Conservation (phyloP, 2,888 invertebrate genomes). For the Mimumesa dahlbomi region DNA sequence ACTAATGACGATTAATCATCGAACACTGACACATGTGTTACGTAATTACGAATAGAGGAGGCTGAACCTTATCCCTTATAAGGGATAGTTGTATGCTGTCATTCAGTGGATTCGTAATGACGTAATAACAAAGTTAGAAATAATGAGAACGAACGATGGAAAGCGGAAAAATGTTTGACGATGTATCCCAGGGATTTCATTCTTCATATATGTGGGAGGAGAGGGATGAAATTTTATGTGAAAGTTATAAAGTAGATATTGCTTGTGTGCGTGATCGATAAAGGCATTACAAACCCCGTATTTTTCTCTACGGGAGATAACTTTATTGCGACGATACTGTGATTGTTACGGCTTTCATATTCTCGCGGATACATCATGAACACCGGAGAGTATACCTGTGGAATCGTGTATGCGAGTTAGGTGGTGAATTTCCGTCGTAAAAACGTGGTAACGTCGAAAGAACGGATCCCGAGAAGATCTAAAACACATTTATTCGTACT, state of each 20-base stretch:
- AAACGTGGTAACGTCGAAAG: no score
- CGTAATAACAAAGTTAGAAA: neutral
- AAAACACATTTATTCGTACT: no score
- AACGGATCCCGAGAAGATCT: no score
- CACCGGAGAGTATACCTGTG: conserved; percentile 24
- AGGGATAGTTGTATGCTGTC: neutral
- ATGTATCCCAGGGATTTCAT: no score
- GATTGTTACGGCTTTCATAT: conserved; percentile 53
- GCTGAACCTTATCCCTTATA: neutral
- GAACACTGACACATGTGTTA: neutral
- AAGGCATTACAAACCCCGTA: conserved; percentile 40
- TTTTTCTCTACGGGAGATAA: conserved; percentile 42
- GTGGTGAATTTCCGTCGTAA: conserved; percentile 34
- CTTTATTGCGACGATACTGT: conserved; percentile 45
- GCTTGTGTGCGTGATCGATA: conserved; percentile 29
- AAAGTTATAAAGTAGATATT: neutral
- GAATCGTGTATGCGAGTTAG: no score
- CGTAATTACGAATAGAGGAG: neutral
- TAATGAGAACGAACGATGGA: no score
- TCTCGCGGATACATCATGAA: conserved; percentile 24
- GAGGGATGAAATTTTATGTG: conserved; percentile 11
- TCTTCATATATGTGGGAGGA: no score
- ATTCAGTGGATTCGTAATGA: no score
- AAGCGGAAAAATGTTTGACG: no score
- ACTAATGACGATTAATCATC: conserved; percentile 1